Evolutionary conservation across 2,113 vertebrate species (phyloP), one percentile per base, ranked within the genome.

Genomic region (Megaleporinus macrocephalus): DNA sequence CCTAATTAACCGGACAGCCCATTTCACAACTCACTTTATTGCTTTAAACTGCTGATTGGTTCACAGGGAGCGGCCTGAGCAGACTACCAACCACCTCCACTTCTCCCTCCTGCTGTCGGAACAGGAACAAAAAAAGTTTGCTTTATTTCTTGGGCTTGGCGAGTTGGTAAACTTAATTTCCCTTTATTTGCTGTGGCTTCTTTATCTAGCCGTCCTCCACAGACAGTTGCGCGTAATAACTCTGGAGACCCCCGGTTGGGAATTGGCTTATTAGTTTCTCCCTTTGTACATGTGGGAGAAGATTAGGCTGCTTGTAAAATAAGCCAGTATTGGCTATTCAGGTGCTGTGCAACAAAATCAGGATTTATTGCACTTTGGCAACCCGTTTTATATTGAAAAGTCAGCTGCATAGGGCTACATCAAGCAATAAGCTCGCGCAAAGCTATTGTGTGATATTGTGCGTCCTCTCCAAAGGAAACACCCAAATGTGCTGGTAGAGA

Each of bases 251-350:
- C 61, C 11, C 36, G 29, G 74, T 72, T 24, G 76, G 57, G 71
- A 84, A 78, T 79, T 47, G 49, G 49, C 55, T 86, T 86, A 86
- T 84, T 86, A 79, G 82, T 79, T 86, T 82, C 62, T 71, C 65
- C 83, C 57, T 82, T 72, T 76, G 82, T 72, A 76, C 24, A 62
- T 61, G 66, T 72, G 76, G 76, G 51, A 72, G 29, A 26, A 84
- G 83, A 87, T 87, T 80, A 87, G 80, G 66, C 72, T 76, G 44
- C 80, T 86, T 72, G 73, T 76, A 68, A 79, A 83, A 70, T 76
- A 75, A 82, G 83, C 59, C 86, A 80, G 71, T 69, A 57, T 76
- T 70, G 73, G 80, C 44, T 49, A 61, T 78, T 83, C 30, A 62
- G 76, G n/a, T 59, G 20, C 68, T 66, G 61, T 51, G 68, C 72